Conservation (phyloP, 2,888 invertebrate species). For the Nebria salina region DNA sequence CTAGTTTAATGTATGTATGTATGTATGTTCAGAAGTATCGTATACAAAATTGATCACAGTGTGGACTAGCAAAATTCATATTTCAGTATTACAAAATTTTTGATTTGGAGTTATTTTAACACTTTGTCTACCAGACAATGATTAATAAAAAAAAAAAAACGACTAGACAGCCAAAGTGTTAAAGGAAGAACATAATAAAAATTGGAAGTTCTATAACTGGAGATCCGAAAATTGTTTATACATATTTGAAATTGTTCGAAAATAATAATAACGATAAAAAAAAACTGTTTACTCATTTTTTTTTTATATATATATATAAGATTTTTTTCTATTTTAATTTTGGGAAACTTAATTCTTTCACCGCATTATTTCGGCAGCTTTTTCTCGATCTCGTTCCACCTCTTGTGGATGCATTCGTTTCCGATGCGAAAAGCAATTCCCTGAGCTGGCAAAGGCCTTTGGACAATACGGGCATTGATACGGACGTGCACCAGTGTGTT, state of each 20-base stretch:
- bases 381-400: slow-evolving; percentile 67
- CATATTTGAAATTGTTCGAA: neutral
- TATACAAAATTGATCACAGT: slow-evolving; percentile 59
- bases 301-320: no score
- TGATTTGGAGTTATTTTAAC: slow-evolving; percentile 48
- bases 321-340: no score
- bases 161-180: neutral
- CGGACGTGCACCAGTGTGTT: slow-evolving; percentile 78
- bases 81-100: slow-evolving; percentile 49
- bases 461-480: slow-evolving; percentile 80
- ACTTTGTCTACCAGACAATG: neutral
- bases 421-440: slow-evolving; percentile 78
- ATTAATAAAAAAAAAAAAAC: neutral
- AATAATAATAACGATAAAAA: no score
- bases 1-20: slow-evolving; percentile 25
- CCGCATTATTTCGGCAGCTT: slow-evolving; percentile 67
- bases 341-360: slow-evolving; percentile 55
- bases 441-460: slow-evolving; percentile 76
- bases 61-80: slow-evolving; percentile 35
- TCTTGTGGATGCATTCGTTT: slow-evolving; percentile 76
- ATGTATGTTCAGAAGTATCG: slow-evolving; percentile 49
- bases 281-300: neutral
- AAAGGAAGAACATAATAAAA: slow-evolving; percentile 43
- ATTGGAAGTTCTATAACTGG: slow-evolving; percentile 34
- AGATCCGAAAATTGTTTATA: slow-evolving; percentile 12